These are phyloP conservation scores for Melanaphis sacchari DNA, from an alignment of 1,140 invertebrate species.

Conservation along the genomic window DNA sequence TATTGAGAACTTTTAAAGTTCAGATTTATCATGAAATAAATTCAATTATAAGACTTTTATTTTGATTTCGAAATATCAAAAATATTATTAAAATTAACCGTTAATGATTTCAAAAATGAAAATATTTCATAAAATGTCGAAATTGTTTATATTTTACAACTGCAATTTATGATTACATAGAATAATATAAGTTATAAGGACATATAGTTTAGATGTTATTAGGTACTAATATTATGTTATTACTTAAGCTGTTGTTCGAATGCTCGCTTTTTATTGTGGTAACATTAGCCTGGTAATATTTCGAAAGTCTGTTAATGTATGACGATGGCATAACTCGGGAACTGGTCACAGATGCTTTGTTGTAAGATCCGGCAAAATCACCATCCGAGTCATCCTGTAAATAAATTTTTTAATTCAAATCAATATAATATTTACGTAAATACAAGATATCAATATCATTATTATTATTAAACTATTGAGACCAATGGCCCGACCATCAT, in stretches of 20 bases:
- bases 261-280: slow-evolving; percentile 50
- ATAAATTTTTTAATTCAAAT: neutral
- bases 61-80: neutral
- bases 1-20: neutral
- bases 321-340: slow-evolving; percentile 60
- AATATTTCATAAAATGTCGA: slow-evolving; percentile 15
- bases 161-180: neutral
- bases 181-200: neutral
- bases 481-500: neutral
- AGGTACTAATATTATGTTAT: no score
- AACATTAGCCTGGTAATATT: slow-evolving; percentile 61
- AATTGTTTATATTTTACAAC: neutral
- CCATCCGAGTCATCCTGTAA: slow-evolving; percentile 59
- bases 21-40: neutral
- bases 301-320: slow-evolving; percentile 61
- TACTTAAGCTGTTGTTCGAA: slow-evolving; percentile 20
- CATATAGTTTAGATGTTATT: neutral
- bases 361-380: slow-evolving; percentile 62
- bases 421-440: neutral
- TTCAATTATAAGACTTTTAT: neutral
- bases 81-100: neutral
- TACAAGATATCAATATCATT: neutral
- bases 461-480: neutral
- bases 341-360: slow-evolving; percentile 60
- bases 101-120: neutral